Conservation (phyloP, 1,140 invertebrate genomes). For the Aphelenchoides fujianensis region DNA sequence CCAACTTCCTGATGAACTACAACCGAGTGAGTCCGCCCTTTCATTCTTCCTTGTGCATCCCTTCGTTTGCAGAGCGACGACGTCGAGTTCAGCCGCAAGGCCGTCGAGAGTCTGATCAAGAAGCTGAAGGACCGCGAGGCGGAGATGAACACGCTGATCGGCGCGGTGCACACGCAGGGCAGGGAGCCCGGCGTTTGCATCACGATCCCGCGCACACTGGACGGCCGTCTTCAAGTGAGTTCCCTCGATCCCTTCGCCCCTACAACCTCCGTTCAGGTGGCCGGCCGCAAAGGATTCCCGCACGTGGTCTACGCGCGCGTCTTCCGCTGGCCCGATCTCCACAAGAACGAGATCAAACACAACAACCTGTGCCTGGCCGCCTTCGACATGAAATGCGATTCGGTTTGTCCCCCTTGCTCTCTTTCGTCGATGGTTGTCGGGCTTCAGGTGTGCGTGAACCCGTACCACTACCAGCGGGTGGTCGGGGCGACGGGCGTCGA, state of each 20-base stretch:
- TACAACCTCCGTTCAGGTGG: slow-evolving; percentile 70
- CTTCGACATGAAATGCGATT: slow-evolving; percentile 68
- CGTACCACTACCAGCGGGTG: slow-evolving; percentile 97
- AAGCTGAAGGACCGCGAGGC: slow-evolving; percentile 80
- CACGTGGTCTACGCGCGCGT: slow-evolving; percentile 97
- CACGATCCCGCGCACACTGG: slow-evolving; percentile 95
- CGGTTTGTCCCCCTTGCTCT: slow-evolving; percentile 69
- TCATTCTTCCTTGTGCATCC: too few relatives aligned
- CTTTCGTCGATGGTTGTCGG: slow-evolving; percentile 66
- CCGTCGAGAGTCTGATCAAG: slow-evolving; percentile 62
- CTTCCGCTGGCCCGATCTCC: slow-evolving; percentile 97
- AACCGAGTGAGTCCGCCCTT: slow-evolving; percentile 34
- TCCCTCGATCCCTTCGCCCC: background rate
- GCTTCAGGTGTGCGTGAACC: slow-evolving; percentile 96
- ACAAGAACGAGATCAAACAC: slow-evolving; percentile 98
- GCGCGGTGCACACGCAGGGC: slow-evolving; percentile 93
- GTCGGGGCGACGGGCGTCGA: slow-evolving; percentile 65
- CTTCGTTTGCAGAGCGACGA: slow-evolving; percentile 51
- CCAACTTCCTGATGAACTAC: slow-evolving; percentile 39
- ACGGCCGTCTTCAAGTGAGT: slow-evolving; percentile 85
- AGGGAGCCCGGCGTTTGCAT: slow-evolving; percentile 96
- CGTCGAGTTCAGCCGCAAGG: slow-evolving; percentile 53
- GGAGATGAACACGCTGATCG: slow-evolving; percentile 93
- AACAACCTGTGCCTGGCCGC: slow-evolving; percentile 84
- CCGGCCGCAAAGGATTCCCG: slow-evolving; percentile 98